Percentiles rank a stretch among this genome's conserved stretches.
phyloP scores from a whole-genome alignment of 35 echinoderm and acorn worm genomes.

The Chiridota heheva region DNA sequence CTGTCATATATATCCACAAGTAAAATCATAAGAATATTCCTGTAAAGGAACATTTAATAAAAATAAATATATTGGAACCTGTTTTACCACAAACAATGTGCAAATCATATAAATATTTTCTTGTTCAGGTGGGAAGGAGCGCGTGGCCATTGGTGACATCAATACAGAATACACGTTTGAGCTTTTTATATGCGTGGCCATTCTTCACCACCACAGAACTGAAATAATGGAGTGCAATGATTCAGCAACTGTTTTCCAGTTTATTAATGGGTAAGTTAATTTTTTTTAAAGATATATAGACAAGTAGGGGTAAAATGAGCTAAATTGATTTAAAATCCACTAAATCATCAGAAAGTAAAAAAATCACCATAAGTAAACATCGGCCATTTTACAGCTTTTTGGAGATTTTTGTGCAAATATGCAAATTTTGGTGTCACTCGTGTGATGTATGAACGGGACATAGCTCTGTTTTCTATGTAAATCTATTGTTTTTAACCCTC shows the following conservation, averaged over 20 bases:
- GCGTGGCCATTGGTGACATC: slow-evolving; percentile 44
- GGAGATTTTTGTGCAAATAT: background rate
- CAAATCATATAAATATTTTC: no score
- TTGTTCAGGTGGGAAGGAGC: slow-evolving; percentile 49
- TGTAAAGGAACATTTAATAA: no score
- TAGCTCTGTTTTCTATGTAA: background rate
- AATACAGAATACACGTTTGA: slow-evolving; percentile 96
- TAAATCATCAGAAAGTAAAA: background rate
- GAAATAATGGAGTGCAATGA: slow-evolving; percentile 55
- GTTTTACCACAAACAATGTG: no score
- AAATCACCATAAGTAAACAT: background rate
- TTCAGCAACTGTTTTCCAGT: slow-evolving; percentile 82
- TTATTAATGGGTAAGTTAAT: slow-evolving; percentile 85
- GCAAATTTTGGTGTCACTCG: background rate
- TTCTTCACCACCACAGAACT: slow-evolving; percentile 75
- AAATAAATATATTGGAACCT: no score
- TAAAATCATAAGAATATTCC: no score
- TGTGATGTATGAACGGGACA: no score
- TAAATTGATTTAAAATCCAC: background rate
- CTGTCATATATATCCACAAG: no score
- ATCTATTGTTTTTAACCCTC: no score
- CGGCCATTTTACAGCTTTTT: background rate
- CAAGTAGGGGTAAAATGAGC: background rate
- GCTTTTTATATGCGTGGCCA: slow-evolving; percentile 84
- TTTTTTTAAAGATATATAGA: background rate